phyloP scores from a whole-genome alignment of 2,797 vertebrate genomes.

The Etheostoma nigrum region DNA sequence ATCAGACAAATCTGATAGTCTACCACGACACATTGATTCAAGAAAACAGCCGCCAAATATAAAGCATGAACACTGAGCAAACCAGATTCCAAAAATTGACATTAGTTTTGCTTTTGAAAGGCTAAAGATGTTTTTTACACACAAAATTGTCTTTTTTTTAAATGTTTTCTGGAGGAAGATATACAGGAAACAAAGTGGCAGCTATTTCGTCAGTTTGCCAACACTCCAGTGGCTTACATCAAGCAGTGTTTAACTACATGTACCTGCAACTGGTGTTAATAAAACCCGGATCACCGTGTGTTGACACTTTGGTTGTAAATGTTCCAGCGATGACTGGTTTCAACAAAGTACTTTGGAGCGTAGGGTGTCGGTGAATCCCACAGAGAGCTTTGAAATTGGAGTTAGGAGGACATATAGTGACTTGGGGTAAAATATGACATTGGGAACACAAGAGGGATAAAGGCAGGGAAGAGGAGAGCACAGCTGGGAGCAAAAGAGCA shows the following conservation, averaged over 20 bases:
- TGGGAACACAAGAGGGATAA: conserved; percentile 48
- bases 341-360: conserved; percentile 21
- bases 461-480: conserved; percentile 50
- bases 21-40: conserved; percentile 23
- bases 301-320: conserved; percentile 48
- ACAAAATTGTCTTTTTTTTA: background rate
- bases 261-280: conserved; percentile 36
- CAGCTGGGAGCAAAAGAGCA: conserved; percentile 67
- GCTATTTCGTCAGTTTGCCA: conserved; percentile 7
- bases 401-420: conserved; percentile 61
- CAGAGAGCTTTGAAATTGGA: conserved; percentile 65
- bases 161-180: background rate
- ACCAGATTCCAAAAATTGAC: conserved; percentile 33
- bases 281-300: conserved; percentile 17
- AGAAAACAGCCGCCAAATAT: background rate
- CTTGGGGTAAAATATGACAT: conserved; percentile 73
- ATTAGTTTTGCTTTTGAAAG: conserved; percentile 15
- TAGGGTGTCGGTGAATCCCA: conserved; percentile 33
- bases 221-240: background rate
- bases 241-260: conserved; percentile 24
- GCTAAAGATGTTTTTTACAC: background rate
- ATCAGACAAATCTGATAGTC: conserved; percentile 57
- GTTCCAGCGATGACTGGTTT: conserved; percentile 33
- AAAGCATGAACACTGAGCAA: conserved; percentile 4
- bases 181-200: background rate